Evolutionary conservation across 2,888 invertebrate species (phyloP).

Genomic region (Cinara cedri): DNA sequence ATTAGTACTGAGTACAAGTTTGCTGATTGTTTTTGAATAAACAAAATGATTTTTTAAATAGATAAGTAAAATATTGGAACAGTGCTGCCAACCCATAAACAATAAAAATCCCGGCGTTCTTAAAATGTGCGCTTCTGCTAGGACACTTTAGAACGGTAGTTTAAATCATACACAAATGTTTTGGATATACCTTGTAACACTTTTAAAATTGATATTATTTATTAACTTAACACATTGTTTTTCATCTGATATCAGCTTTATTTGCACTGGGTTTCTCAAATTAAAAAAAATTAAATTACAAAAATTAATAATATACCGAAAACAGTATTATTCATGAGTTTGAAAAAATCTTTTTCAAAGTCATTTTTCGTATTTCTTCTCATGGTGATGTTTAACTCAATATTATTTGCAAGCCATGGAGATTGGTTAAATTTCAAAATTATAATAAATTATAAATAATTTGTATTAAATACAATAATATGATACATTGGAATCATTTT

Average conservation of each 20-base stretch:
- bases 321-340: background rate
- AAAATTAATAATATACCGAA: background rate
- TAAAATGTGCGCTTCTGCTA: no score
- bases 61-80: no score
- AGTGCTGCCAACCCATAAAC: no score
- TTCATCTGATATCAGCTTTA: background rate
- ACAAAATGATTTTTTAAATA: no score
- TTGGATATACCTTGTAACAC: background rate
- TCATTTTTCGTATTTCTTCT: background rate
- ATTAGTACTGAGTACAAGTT: no score
- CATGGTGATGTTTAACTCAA: background rate
- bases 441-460: background rate
- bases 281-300: background rate
- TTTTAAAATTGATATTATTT: background rate
- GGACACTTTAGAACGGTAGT: background rate
- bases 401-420: background rate
- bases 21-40: no score
- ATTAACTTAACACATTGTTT: background rate
- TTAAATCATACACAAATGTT: constrained; percentile 8
- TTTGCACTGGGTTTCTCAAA: background rate
- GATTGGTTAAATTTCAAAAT: background rate
- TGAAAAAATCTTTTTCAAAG: background rate
- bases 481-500: no score
- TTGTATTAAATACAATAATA: background rate
- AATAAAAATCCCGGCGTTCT: no score